Base-by-base conservation (phyloP, 2,113 vertebrate species). In the Sturnus vulgaris region DNA sequence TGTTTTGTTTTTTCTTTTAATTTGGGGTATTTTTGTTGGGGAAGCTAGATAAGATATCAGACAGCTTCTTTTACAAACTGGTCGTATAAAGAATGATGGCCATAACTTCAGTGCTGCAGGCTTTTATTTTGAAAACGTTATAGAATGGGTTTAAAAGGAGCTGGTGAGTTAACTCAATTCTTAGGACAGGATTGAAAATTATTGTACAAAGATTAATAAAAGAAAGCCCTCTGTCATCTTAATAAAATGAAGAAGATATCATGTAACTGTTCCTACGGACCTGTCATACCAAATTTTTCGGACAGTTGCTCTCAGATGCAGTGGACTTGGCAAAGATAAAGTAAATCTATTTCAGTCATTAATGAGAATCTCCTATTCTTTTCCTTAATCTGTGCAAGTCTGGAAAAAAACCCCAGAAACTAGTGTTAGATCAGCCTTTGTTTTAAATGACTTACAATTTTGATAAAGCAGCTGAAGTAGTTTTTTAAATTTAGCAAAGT, bases 401-500 rank as follows among this genome's bases (percentile, higher is more conserved):
- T 30, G 15, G 15, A 53, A 19, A 1, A 5, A 63, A 78, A 46
- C 1, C 1, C 20, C 4, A 11, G 61, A 69, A 63, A 5, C 5
- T 55, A 1, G 11, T 39, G 37, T 75, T 81, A 86, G 44, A 82
- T 95, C 65, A 87, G 75, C 53, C 31, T 95, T 94, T 93, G 56
- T 53, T 81, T 83, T 75, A 91, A 72, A 70, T 52, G 28, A 68
- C 69, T 88, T 91, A 44, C 25, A 75, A 25, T 79, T 93, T 57
- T 64, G 81, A 89, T 95, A 92, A 90, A 92, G 69, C 16, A 69
- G 69, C 33, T 60, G 40, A 87, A 82, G 46, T 13, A 39, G 21
- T 52, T 84, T 90, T 92, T 95, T 69, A 72, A 73, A 93, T 86
- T 89, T 86, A 95, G 15, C 44, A 56, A 92, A 88, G 53, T 11